These are phyloP conservation scores for Buceros bicornis DNA, from an alignment of 2,797 vertebrate genomes.

Conservation along the genomic window DNA sequence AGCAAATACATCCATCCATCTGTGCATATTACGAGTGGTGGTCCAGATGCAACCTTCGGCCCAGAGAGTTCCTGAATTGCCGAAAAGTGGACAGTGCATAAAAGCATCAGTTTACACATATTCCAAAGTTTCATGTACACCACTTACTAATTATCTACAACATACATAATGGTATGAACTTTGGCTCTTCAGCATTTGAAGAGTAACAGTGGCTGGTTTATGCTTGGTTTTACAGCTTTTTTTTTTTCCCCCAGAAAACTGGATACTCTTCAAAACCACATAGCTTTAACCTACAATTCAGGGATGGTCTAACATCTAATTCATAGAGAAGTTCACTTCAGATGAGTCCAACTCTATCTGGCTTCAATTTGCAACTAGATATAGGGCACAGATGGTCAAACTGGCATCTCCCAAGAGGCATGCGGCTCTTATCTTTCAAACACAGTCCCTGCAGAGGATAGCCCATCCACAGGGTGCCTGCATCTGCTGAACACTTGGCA, in stretches of 20 bases:
- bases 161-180: not conserved
- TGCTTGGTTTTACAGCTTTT: not conserved
- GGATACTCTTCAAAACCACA: not conserved
- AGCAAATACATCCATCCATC: not conserved
- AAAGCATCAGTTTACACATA: not conserved
- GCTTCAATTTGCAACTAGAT: not conserved
- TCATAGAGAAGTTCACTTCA: not conserved
- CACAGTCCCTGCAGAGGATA: not conserved
- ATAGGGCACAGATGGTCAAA: not conserved
- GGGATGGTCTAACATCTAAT: not conserved
- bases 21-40: not conserved
- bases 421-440: not conserved
- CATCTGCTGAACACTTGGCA: not conserved
- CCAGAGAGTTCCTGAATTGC: not conserved
- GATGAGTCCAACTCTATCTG: constrained; percentile 10
- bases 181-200: not conserved
- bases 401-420: not conserved
- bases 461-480: not conserved
- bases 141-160: not conserved
- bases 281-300: not conserved
- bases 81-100: not conserved
- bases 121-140: not conserved
- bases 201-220: not conserved
- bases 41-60: not conserved
- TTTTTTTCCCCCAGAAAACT: not conserved